Conservation (phyloP, 2,797 vertebrate species). For the Hozukius guyotensis region DNA sequence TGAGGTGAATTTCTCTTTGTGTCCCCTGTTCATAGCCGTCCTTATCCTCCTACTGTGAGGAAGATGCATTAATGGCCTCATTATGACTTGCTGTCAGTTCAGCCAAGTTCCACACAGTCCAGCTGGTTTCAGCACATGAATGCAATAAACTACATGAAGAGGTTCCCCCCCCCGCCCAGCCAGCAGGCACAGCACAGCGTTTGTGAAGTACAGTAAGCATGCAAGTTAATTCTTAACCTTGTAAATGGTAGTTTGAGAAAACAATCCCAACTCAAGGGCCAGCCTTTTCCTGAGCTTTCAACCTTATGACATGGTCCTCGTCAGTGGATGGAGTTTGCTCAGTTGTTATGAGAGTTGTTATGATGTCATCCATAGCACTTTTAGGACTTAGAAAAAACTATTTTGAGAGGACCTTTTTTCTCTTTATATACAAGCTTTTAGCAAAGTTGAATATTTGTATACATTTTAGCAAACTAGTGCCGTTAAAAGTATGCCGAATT, state of each 20-base stretch:
- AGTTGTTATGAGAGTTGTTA: neutral
- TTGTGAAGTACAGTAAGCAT: neutral
- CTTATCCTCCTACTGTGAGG: constrained; percentile 14
- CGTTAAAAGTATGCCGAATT: neutral
- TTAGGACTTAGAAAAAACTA: neutral
- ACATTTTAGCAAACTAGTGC: neutral
- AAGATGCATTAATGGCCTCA: constrained; percentile 32
- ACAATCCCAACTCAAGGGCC: neutral
- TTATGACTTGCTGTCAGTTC: constrained; percentile 23
- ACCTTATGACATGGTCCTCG: neutral
- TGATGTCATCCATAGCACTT: neutral
- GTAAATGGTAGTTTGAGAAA: neutral
- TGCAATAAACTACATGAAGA: neutral
- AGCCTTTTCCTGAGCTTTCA: neutral
- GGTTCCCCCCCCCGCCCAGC: neutral
- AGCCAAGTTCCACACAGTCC: constrained; percentile 1
- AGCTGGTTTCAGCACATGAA: constrained; percentile 26
- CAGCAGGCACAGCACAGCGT: neutral
- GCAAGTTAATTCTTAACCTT: neutral
- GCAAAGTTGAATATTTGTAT: neutral
- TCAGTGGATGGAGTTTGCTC: neutral
- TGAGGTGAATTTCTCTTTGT: constrained; percentile 43
- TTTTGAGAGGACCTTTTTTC: neutral
- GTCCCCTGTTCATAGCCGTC: constrained; percentile 7
- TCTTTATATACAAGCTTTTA: neutral